Conservation (phyloP, 2,888 invertebrate genomes). For the Luperina testacea region DNA sequence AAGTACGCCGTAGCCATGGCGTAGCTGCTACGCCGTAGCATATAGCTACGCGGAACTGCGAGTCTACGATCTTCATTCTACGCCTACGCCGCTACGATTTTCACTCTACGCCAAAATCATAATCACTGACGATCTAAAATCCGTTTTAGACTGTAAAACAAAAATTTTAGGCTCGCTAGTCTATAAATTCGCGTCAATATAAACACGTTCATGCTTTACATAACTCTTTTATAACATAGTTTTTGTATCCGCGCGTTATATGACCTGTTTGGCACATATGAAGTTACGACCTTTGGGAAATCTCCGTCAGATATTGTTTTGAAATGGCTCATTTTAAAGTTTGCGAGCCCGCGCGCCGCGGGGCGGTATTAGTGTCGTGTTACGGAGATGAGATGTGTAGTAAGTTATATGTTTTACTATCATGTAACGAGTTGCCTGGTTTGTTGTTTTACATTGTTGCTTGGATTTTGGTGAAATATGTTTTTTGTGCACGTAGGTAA, state of each 20-base stretch:
- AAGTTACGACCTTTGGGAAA: constrained; percentile 80
- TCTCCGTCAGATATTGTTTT: constrained; percentile 86
- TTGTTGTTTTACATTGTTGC: constrained; percentile 39
- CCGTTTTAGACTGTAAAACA: background rate
- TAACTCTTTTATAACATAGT: constrained; percentile 50
- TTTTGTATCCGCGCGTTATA: constrained; percentile 53
- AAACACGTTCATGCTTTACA: constrained; percentile 29
- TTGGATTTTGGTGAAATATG: constrained; percentile 1
- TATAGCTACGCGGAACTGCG: constrained; percentile 2
- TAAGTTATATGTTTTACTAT: constrained; percentile 55
- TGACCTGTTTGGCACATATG: constrained; percentile 64
- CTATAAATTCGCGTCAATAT: constrained; percentile 22
- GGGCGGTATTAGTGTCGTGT: constrained; percentile 66
- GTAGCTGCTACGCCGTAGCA: constrained; percentile 3
- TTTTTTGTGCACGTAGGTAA: background rate
- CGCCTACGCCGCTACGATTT: constrained; percentile 12
- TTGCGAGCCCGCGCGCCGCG: constrained; percentile 69
- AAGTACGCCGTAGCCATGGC: constrained; percentile 25
- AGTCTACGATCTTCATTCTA: constrained; percentile 5
- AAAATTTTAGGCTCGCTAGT: background rate
- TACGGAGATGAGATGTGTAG: constrained; percentile 60
- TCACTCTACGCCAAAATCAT: background rate
- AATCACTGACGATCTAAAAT: constrained; percentile 1
- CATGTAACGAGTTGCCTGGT: constrained; percentile 23
- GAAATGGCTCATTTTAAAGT: constrained; percentile 85